These are phyloP conservation scores for Chlorops oryzae DNA, from an alignment of 1,140 invertebrate species.

Conservation along the genomic window DNA sequence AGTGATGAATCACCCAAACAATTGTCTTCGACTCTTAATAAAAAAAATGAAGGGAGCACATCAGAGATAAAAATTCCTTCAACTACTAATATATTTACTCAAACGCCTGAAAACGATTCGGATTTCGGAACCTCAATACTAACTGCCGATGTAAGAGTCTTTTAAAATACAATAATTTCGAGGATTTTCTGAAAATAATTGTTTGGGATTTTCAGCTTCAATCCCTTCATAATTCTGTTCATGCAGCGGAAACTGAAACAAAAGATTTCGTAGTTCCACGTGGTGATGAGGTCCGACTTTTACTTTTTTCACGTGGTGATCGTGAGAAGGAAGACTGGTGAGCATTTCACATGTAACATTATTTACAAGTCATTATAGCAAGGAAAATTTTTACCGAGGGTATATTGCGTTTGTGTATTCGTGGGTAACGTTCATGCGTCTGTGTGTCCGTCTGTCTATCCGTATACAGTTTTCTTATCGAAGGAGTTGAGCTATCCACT, in stretches of 20 bases:
- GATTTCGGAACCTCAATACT: conserved; percentile 35
- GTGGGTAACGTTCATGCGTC: too few relatives aligned
- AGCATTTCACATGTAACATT: neutral
- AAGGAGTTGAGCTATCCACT: too few relatives aligned
- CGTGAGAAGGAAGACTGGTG: conserved; percentile 85
- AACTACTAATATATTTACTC: too few relatives aligned
- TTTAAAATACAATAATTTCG: neutral
- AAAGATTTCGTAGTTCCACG: conserved; percentile 32
- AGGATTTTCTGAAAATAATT: too few relatives aligned
- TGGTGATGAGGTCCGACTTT: conserved; percentile 48
- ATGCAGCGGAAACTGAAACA: conserved; percentile 33
- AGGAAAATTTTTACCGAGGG: conserved; percentile 21
- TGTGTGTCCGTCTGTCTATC: too few relatives aligned
- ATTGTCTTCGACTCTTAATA: too few relatives aligned
- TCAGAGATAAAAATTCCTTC: too few relatives aligned
- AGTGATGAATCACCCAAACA: too few relatives aligned
- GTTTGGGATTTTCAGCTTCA: too few relatives aligned
- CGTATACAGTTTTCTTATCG: too few relatives aligned
- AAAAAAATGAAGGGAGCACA: too few relatives aligned
- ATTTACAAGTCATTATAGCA: conserved; percentile 45
- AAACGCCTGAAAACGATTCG: conserved; percentile 19
- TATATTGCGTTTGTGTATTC: too few relatives aligned
- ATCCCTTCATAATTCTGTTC: neutral
- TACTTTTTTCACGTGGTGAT: conserved; percentile 74
- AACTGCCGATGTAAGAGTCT: conserved; percentile 28